These are phyloP conservation scores for Plagodis pulveraria DNA, from an alignment of 2,888 invertebrate species.

Conservation along the genomic window DNA sequence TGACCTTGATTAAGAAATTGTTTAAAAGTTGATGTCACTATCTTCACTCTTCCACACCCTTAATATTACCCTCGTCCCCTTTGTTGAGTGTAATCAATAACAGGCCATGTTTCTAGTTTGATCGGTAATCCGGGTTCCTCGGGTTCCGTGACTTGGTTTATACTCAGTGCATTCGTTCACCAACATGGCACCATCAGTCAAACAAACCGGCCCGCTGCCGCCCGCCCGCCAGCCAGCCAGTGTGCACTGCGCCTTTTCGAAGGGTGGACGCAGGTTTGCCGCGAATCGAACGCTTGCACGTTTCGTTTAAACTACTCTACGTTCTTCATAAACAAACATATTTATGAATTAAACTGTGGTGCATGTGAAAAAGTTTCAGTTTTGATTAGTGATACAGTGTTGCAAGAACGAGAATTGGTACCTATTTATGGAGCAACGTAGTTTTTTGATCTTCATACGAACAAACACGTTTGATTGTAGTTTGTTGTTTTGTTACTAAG, in stretches of 20 bases:
- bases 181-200: conserved; percentile 56
- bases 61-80: conserved; percentile 51
- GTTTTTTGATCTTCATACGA: conserved; percentile 66
- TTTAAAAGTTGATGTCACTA: conserved; percentile 20
- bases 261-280: conserved; percentile 64
- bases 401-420: conserved; percentile 58
- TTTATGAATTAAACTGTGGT: conserved; percentile 65
- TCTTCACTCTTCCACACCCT: conserved; percentile 47
- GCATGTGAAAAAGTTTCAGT: conserved; percentile 55
- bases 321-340: conserved; percentile 61
- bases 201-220: conserved; percentile 28
- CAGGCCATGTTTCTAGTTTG: conserved; percentile 68
- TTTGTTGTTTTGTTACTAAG: conserved; percentile 80
- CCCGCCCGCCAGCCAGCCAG: conserved; percentile 45
- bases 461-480: conserved; percentile 75
- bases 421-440: conserved; percentile 52
- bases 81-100: conserved; percentile 58
- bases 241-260: conserved; percentile 61
- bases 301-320: conserved; percentile 52
- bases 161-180: conserved; percentile 63
- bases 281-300: conserved; percentile 48
- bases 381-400: conserved; percentile 52
- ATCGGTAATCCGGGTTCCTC: conserved; percentile 70
- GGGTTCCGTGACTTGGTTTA: conserved; percentile 73
- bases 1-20: conserved; percentile 6